phyloP scores from a whole-genome alignment of 2,113 vertebrate genomes.

The Callionymus lyra region DNA sequence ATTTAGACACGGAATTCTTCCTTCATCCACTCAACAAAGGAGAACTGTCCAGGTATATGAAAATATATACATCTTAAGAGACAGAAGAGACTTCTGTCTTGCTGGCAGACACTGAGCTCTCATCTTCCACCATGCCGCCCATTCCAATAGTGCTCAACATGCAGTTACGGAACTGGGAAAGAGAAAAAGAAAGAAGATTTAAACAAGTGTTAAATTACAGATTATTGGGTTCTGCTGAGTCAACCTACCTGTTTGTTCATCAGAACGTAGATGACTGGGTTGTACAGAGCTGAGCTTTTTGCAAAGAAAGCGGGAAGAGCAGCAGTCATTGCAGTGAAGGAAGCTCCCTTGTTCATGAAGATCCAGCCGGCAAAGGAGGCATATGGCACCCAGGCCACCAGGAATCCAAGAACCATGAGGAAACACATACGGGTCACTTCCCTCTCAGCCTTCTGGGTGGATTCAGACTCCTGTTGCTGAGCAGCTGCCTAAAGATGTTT shows the following conservation, averaged over 20 bases:
- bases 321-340: slow-evolving; percentile 60
- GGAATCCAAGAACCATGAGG: slow-evolving; percentile 70
- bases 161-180: slow-evolving; percentile 74
- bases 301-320: slow-evolving; percentile 73
- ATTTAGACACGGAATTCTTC: too few species aligned
- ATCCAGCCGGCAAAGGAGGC: slow-evolving; percentile 69
- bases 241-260: slow-evolving; percentile 72
- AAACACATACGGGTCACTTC: slow-evolving; percentile 75
- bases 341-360: slow-evolving; percentile 71
- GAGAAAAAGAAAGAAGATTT: neutral
- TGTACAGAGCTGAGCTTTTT: slow-evolving; percentile 74
- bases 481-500: slow-evolving; percentile 39
- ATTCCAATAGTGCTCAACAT: slow-evolving; percentile 74
- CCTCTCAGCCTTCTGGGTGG: slow-evolving; percentile 71
- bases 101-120: slow-evolving; percentile 68
- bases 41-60: slow-evolving; percentile 11
- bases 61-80: slow-evolving; percentile 46
- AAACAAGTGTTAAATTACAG: too few species aligned
- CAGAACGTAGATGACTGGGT: slow-evolving; percentile 63
- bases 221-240: neutral
- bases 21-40: too few species aligned
- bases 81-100: slow-evolving; percentile 76
- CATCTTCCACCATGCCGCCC: slow-evolving; percentile 73
- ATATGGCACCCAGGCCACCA: slow-evolving; percentile 70
- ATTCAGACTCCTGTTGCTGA: slow-evolving; percentile 71